Conservation (phyloP, 2,113 vertebrate species). For the Recurvirostra avosetta region DNA sequence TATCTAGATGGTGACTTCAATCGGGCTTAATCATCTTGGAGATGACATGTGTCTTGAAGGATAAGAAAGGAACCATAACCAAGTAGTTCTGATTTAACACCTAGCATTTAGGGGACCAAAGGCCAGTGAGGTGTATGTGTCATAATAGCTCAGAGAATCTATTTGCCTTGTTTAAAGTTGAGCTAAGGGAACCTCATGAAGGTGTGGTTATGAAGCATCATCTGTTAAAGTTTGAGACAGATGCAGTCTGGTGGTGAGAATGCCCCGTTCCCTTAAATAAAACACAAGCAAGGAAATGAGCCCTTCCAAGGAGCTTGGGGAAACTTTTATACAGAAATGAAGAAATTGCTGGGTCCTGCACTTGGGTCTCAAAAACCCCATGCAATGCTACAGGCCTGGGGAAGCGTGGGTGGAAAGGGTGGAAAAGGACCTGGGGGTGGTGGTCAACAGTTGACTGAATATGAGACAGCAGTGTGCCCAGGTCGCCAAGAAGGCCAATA, state of each 20-base stretch:
- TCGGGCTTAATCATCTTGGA: not conserved
- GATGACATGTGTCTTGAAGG: not conserved
- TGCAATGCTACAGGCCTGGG: too few species aligned
- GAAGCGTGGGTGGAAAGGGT: not conserved
- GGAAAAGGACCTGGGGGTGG: not conserved
- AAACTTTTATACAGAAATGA: not conserved
- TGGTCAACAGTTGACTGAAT: not conserved
- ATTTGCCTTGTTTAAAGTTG: not conserved
- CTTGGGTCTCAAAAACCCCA: not conserved
- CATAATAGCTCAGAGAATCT: not conserved
- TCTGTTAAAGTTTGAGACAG: not conserved
- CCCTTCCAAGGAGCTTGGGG: not conserved
- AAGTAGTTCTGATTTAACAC: not conserved
- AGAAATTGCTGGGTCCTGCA: not conserved
- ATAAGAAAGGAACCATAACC: not conserved
- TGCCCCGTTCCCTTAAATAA: not conserved
- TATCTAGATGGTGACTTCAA: not conserved
- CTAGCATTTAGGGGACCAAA: not conserved
- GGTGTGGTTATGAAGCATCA: not conserved
- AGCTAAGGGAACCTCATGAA: not conserved
- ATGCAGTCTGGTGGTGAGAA: rapidly evolving
- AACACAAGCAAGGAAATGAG: not conserved
- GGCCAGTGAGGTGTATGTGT: not conserved
- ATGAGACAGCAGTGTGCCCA: not conserved
- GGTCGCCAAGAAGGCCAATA: not conserved